Conservation (phyloP, 1,140 invertebrate species). For the Bradynema listronoti region DNA sequence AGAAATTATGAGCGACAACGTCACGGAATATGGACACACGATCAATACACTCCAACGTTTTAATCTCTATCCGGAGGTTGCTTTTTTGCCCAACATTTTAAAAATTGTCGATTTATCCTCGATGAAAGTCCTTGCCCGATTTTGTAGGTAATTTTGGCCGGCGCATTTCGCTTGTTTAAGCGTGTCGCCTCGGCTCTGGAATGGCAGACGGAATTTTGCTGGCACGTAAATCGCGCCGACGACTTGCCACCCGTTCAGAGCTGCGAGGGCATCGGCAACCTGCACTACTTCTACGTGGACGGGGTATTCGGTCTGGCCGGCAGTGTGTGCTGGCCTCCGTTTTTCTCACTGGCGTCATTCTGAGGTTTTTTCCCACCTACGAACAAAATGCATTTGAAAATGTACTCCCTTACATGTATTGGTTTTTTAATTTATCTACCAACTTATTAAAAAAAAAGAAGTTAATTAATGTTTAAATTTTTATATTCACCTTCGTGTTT, state of each 20-base stretch:
- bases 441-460: constrained; percentile 8
- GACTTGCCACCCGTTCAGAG: constrained; percentile 66
- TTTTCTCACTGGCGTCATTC: constrained; percentile 45
- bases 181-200: constrained; percentile 58
- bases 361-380: constrained; percentile 33
- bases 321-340: constrained; percentile 42
- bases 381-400: too few relatives aligned
- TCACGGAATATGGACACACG: constrained; percentile 71
- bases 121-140: not conserved
- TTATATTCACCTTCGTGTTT: too few relatives aligned
- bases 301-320: constrained; percentile 47
- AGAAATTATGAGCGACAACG: constrained; percentile 20
- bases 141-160: constrained; percentile 64
- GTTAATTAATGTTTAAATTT: too few relatives aligned
- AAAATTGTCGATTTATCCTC: constrained; percentile 12
- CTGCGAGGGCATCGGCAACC: constrained; percentile 65
- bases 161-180: constrained; percentile 63
- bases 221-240: constrained; percentile 66
- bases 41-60: constrained; percentile 76
- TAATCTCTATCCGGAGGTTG: constrained; percentile 75
- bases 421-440: constrained; percentile 12
- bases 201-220: constrained; percentile 62
- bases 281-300: constrained; percentile 55
- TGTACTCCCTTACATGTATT: too few relatives aligned
- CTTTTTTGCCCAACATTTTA: constrained; percentile 12